phyloP scores from a whole-genome alignment of 2,888 invertebrate genomes.

The Lasioglossum calceatum region DNA sequence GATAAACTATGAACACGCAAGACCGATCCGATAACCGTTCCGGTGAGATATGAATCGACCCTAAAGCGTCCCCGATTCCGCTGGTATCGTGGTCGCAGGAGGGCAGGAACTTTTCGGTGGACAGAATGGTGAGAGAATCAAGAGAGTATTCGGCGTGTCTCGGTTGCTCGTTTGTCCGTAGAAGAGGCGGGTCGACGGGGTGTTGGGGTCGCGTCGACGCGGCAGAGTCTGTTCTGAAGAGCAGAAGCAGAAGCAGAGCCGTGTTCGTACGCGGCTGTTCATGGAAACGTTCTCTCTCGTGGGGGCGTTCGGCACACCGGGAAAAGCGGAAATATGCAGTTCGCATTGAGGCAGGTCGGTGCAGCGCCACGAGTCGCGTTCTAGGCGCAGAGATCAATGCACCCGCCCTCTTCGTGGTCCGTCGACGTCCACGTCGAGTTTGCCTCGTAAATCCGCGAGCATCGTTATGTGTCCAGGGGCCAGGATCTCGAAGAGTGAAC shows the following conservation, averaged over 20 bases:
- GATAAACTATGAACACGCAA: too few species aligned
- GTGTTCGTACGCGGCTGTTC: conserved; percentile 43
- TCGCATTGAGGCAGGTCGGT: conserved; percentile 81
- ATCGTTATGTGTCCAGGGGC: conserved; percentile 37
- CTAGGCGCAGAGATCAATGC: conserved; percentile 77
- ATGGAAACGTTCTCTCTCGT: conserved; percentile 44
- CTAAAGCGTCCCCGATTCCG: neutral
- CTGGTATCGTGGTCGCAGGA: neutral
- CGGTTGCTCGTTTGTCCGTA: neutral
- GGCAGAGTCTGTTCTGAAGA: conserved; percentile 17
- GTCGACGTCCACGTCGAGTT: conserved; percentile 53
- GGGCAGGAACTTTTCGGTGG: neutral
- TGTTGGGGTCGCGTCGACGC: conserved; percentile 20
- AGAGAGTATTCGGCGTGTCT: neutral
- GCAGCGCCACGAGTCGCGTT: conserved; percentile 76
- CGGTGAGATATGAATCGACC: too few species aligned
- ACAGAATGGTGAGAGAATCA: neutral
- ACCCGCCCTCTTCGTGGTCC: conserved; percentile 64
- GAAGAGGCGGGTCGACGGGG: neutral
- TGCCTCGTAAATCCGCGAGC: conserved; percentile 42
- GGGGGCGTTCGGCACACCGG: conserved; percentile 4
- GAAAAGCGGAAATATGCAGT: conserved; percentile 74
- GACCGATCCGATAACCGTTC: too few species aligned
- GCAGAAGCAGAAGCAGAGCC: conserved; percentile 3
- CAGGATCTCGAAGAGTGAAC: conserved; percentile 1